Evolutionary conservation across 2,888 invertebrate species (phyloP), one percentile per base, ranked within the genome.

Genomic region (Torymus aiolomorphi): DNA sequence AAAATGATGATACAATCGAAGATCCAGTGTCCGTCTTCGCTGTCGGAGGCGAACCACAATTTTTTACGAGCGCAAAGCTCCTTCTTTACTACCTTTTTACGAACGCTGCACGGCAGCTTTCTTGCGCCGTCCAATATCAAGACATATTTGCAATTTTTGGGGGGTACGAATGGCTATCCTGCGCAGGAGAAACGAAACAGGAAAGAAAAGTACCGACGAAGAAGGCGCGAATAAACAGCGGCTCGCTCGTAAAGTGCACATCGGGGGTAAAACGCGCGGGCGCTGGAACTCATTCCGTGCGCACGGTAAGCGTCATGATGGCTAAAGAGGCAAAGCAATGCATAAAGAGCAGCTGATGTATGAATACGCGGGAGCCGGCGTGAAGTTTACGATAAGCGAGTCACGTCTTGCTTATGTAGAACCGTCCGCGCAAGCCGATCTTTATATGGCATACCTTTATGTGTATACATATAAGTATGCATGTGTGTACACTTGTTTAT

Each of bases 291-390:
- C 74, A 74, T 56, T 62, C 3, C 10, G 20, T 11, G 24, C 62
- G 74, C 70, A 54, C 69, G 69, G 18, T 59, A 49, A 61, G 51
- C 20, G 70, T 80, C 65, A 80, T 77, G 74, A 80, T 77, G 74
- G 69, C 74, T 80, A 80, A 80, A 72, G 72, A 80, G 71, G 72
- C 67, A 16, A 72, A 62, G 80, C 66, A 76, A 80, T 76, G 76
- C 76, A 31, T 80, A 80, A 76, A 80, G 80, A 80, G 66, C 71
- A 80, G 71, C 61, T 80, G 79, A 76, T 71, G 75, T 74, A 69
- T 62, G 69, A 51, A 62, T n/a, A 65, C 63, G 52, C 31, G 13
- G 5, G 31, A 16, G 56, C 12, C 8, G 52, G 42, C 20, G 76
- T 54, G 10, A 72, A 67, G 76, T 70, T 76, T 80, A 80, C 71